Evolutionary conservation across 1,140 invertebrate species (phyloP).

Genomic region (Polypedilum vanderplanki): DNA sequence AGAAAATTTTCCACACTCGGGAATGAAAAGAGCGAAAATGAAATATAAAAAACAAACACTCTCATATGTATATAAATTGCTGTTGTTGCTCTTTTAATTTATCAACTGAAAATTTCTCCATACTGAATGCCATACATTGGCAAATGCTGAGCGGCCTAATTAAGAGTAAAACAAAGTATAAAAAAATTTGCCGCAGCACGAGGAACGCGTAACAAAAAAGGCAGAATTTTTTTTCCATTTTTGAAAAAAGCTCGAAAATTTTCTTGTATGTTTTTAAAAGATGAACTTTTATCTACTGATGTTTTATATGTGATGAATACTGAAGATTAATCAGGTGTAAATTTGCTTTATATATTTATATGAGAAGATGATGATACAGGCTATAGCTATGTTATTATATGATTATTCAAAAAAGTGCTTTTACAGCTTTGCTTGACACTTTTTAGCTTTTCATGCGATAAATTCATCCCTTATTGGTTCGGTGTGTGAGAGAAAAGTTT

Average conservation of each 20-base stretch:
- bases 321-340: slow-evolving; percentile 14
- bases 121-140: not conserved
- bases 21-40: not conserved
- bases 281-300: not conserved
- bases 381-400: too few relatives aligned
- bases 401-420: not conserved
- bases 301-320: too few relatives aligned
- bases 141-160: not conserved
- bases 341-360: not conserved
- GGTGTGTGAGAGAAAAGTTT: not conserved
- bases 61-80: not conserved
- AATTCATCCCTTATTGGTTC: slow-evolving; percentile 12
- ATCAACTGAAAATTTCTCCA: not conserved
- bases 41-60: not conserved
- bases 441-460: not conserved
- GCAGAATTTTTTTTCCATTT: not conserved
- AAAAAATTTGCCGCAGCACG: not conserved
- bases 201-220: not conserved
- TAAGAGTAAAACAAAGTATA: not conserved
- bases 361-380: too few relatives aligned
- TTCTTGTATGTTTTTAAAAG: not conserved
- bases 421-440: slow-evolving; percentile 4
- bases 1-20: too few relatives aligned
- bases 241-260: not conserved
- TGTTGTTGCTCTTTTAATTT: too few relatives aligned